phyloP scores from a whole-genome alignment of 2,888 invertebrate species.

The Tachina lurida region DNA sequence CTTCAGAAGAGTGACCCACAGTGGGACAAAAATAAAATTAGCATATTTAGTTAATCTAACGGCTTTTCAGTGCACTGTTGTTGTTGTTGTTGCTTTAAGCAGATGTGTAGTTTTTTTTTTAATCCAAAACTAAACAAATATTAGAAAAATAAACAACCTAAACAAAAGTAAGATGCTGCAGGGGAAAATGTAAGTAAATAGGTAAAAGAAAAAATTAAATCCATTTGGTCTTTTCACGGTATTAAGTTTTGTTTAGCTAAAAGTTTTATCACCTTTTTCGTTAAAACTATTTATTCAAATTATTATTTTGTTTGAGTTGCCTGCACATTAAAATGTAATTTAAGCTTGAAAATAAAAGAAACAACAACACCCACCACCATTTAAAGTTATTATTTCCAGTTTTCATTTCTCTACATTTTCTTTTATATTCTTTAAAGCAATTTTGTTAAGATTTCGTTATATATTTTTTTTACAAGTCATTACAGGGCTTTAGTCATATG shows the following conservation, averaged over 20 bases:
- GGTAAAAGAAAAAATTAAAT: not conserved
- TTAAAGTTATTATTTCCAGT: constrained; percentile 26
- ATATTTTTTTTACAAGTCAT: constrained; percentile 9
- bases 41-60: too few species aligned
- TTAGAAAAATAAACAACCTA: not conserved
- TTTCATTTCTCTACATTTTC: constrained; percentile 8
- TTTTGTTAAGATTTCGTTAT: constrained; percentile 9
- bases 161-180: not conserved
- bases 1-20: too few species aligned
- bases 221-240: not conserved
- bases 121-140: not conserved
- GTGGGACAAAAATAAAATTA: too few species aligned
- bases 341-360: not conserved
- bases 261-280: constrained; percentile 14
- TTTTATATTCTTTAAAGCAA: not conserved
- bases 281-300: not conserved
- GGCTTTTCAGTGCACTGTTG: too few species aligned
- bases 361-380: constrained; percentile 36
- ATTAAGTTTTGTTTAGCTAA: not conserved
- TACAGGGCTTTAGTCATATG: constrained; percentile 3
- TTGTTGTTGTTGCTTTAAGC: too few species aligned
- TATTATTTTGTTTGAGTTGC: not conserved
- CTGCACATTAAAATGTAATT: constrained; percentile 57
- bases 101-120: too few species aligned
- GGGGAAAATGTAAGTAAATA: not conserved